These are phyloP conservation scores for Amazona vittata DNA, from an alignment of 2,113 vertebrate genomes.

Conservation along the genomic window DNA sequence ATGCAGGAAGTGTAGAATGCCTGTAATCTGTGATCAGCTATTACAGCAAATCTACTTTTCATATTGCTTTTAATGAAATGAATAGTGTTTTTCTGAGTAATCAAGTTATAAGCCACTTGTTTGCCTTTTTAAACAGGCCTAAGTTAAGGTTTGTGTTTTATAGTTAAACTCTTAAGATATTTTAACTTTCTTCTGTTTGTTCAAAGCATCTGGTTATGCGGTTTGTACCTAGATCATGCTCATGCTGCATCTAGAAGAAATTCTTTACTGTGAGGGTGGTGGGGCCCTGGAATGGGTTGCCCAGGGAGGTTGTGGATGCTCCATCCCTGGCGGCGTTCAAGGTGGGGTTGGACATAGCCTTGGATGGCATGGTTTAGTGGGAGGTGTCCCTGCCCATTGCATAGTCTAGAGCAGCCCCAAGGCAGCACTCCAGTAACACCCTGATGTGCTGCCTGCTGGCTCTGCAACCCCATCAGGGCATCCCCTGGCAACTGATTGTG, in stretches of 20 bases:
- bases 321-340: too few relatives aligned
- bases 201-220: not conserved
- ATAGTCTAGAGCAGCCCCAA: slow-evolving; percentile 15
- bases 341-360: too few relatives aligned
- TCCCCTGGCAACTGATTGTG: not conserved
- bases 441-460: not conserved
- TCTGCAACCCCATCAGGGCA: not conserved
- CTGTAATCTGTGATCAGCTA: slow-evolving; percentile 37
- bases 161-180: not conserved
- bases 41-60: slow-evolving; percentile 45
- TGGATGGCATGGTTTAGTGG: too few relatives aligned
- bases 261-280: too few relatives aligned
- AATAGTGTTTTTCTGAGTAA: slow-evolving; percentile 26
- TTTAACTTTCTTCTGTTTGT: not conserved
- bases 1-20: not conserved
- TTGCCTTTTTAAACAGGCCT: not conserved
- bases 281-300: too few relatives aligned
- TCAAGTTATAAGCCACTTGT: slow-evolving; percentile 17
- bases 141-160: not conserved
- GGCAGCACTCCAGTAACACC: slow-evolving; percentile 6
- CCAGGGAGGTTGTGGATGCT: too few relatives aligned
- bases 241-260: not conserved
- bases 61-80: slow-evolving; percentile 19
- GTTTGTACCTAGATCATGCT: not conserved
- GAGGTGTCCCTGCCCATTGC: not conserved